A percentile compares a stretch with the other conserved stretches of the same genome.
Evolutionary conservation across 1,140 invertebrate species (phyloP).

Genomic region (Diabrotica virgifera): DNA sequence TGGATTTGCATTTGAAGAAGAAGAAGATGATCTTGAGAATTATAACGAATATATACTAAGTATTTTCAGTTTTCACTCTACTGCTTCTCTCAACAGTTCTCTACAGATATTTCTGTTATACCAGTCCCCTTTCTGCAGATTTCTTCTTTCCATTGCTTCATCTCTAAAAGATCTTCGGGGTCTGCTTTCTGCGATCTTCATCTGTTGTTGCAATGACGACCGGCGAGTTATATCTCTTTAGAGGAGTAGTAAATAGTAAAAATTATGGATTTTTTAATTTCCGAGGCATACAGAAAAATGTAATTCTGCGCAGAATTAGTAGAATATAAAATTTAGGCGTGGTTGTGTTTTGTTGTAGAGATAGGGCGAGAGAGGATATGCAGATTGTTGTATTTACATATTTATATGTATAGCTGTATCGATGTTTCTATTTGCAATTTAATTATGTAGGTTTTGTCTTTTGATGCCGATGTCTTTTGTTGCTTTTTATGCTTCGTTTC

Average conservation of each 20-base stretch:
- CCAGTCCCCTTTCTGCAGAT: too few species aligned
- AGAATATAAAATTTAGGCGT: conserved; percentile 41
- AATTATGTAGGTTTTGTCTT: conserved; percentile 42
- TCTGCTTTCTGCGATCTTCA: conserved; percentile 27
- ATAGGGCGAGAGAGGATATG: conserved; percentile 41
- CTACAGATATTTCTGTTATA: too few species aligned
- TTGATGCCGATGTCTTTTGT: conserved; percentile 38
- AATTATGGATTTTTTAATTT: conserved; percentile 44
- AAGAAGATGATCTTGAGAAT: too few species aligned
- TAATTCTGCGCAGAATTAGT: conserved; percentile 40
- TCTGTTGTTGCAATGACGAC: conserved; percentile 33
- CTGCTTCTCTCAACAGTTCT: too few species aligned
- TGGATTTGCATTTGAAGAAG: too few species aligned
- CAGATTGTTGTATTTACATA: conserved; percentile 31
- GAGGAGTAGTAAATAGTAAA: conserved; percentile 41
- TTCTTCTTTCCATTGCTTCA: too few species aligned
- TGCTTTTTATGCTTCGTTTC: conserved; percentile 19
- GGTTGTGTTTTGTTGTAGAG: conserved; percentile 28
- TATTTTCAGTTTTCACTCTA: too few species aligned
- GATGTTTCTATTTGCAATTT: conserved; percentile 46
- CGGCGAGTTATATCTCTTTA: conserved; percentile 33
- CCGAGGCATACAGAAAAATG: conserved; percentile 38
- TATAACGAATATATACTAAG: too few species aligned
- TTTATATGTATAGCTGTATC: conserved; percentile 39
- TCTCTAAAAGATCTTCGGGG: too few species aligned